Percentiles rank a stretch among this genome's conserved stretches.
Conservation (phyloP, 1,140 invertebrate genomes). For the Temnothorax nylanderi region DNA sequence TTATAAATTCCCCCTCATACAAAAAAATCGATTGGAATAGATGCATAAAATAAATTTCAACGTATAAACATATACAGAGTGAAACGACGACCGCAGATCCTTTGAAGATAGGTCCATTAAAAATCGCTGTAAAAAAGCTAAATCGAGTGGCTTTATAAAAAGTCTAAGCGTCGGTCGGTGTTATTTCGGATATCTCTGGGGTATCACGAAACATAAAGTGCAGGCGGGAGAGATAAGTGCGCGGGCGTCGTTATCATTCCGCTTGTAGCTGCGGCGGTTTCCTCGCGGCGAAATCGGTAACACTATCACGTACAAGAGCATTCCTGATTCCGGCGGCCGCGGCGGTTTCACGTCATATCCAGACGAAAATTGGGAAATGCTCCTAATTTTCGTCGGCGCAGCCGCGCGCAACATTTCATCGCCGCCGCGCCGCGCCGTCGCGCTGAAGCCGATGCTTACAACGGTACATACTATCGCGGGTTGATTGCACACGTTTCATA, state of each 20-base stretch:
- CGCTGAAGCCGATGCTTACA: constrained; percentile 35
- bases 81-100: neutral
- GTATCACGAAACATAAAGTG: neutral
- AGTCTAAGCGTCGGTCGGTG: neutral
- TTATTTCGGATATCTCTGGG: neutral
- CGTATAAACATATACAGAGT: neutral
- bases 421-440: neutral
- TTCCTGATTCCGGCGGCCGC: constrained; percentile 74
- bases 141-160: neutral
- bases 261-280: constrained; percentile 53
- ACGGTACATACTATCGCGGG: constrained; percentile 30
- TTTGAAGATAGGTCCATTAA: neutral
- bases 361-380: constrained; percentile 80
- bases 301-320: constrained; percentile 74
- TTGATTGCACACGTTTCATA: constrained; percentile 63
- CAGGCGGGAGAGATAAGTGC: constrained; percentile 3
- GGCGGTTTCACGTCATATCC: constrained; percentile 73
- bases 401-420: constrained; percentile 39
- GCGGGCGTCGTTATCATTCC: constrained; percentile 72
- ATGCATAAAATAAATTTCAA: neutral
- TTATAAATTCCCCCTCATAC: neutral
- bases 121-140: neutral
- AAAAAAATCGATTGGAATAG: neutral
- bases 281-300: constrained; percentile 71
- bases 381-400: constrained; percentile 73